These are phyloP conservation scores for Ochropleura plecta DNA, from an alignment of 2,888 invertebrate genomes.

Conservation along the genomic window DNA sequence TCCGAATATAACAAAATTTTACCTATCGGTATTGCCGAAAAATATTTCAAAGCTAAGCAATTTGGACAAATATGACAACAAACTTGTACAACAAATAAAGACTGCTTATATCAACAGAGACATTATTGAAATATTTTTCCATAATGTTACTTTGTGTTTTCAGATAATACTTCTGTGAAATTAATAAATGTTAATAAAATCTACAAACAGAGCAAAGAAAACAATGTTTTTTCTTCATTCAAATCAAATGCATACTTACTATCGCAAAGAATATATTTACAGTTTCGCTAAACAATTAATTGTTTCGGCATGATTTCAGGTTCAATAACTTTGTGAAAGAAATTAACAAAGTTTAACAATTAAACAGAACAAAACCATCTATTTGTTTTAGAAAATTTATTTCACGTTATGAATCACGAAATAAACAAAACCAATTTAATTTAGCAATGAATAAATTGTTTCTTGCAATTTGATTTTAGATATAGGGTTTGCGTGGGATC, in stretches of 20 bases:
- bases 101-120: neutral
- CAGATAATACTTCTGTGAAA: neutral
- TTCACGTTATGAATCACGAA: constrained; percentile 27
- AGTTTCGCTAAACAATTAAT: neutral
- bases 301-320: neutral
- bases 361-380: constrained; percentile 17
- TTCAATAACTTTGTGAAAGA: constrained; percentile 16
- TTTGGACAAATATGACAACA: constrained; percentile 24
- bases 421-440: constrained; percentile 22
- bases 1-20: constrained; percentile 11
- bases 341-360: constrained; percentile 3
- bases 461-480: constrained; percentile 6
- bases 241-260: constrained; percentile 1
- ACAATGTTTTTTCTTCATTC: neutral
- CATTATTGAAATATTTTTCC: constrained; percentile 5
- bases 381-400: constrained; percentile 21
- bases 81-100: constrained; percentile 24
- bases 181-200: constrained; percentile 23
- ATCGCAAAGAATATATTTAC: neutral
- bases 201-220: neutral
- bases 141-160: constrained; percentile 20
- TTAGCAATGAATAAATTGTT: constrained; percentile 3
- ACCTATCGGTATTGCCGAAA: constrained; percentile 14
- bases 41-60: constrained; percentile 20
- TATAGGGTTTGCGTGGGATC: neutral